These are phyloP conservation scores for Heterodera filipjevi DNA, from an alignment of 2,888 invertebrate genomes.

Conservation along the genomic window DNA sequence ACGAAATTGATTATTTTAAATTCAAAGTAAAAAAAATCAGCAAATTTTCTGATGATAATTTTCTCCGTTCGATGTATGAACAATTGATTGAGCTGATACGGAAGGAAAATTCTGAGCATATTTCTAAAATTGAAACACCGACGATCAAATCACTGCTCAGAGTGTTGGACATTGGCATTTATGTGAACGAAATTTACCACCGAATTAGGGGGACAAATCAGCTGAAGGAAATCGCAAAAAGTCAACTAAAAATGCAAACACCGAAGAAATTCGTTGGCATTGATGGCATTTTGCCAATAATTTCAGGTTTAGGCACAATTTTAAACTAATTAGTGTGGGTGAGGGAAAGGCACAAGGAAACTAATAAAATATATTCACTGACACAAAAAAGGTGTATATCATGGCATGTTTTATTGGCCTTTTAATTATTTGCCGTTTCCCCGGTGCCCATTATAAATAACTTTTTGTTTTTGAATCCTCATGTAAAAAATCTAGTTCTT, in stretches of 20 bases:
- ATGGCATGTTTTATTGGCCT: too few species aligned
- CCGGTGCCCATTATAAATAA: too few species aligned
- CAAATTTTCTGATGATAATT: constrained; percentile 3
- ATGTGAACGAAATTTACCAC: constrained; percentile 1
- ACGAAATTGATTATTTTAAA: background rate
- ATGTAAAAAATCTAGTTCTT: too few species aligned
- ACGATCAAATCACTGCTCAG: background rate
- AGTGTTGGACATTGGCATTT: constrained; percentile 6
- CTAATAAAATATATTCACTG: too few species aligned
- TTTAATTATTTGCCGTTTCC: too few species aligned
- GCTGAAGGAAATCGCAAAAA: background rate
- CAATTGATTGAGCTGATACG: background rate
- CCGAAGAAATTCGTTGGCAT: background rate
- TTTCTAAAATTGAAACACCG: background rate
- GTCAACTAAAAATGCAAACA: background rate
- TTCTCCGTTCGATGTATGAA: background rate
- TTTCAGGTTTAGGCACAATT: background rate
- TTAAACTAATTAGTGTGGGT: too few species aligned
- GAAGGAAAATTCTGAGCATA: background rate
- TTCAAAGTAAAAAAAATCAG: constrained; percentile 7
- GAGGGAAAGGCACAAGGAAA: too few species aligned
- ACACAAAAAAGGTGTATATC: too few species aligned
- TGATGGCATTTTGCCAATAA: background rate
- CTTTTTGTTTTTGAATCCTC: too few species aligned
- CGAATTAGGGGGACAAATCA: background rate